Percentiles rank a stretch among this genome's conserved stretches.
Conservation (phyloP, 2,113 vertebrate species). For the Ardeotis arabs region DNA sequence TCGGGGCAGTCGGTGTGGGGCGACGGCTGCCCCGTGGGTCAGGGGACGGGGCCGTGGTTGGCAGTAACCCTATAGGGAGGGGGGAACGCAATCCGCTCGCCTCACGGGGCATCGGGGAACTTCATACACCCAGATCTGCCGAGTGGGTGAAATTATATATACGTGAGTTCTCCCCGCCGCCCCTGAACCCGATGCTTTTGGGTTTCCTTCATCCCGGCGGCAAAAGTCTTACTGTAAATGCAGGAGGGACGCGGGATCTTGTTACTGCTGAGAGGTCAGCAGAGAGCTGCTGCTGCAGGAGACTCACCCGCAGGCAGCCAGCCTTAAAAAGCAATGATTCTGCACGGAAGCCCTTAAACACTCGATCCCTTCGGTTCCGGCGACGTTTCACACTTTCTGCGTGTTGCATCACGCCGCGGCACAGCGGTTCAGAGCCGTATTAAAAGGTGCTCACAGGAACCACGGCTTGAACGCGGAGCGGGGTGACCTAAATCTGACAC, state of each 20-base stretch:
- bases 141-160: constrained; percentile 17
- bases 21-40: fast-evolving
- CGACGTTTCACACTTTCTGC: not conserved
- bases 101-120: not conserved
- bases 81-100: not conserved
- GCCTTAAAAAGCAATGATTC: not conserved
- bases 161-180: not conserved
- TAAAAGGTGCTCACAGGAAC: not conserved
- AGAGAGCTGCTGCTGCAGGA: not conserved
- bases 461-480: not conserved
- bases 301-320: not conserved
- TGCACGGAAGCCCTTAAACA: not conserved
- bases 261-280: not conserved
- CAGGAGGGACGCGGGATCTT: not conserved
- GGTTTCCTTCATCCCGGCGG: not conserved
- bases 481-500: constrained; percentile 61
- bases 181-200: not conserved
- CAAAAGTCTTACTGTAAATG: not conserved
- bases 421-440: not conserved
- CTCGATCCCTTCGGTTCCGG: fast-evolving
- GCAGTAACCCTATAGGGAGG: not conserved
- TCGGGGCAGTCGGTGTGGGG: not conserved
- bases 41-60: not conserved
- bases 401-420: not conserved
- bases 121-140: not conserved